A percentile compares a stretch with the other conserved stretches of the same genome.
Conservation (phyloP, 2,113 vertebrate genomes). For the Psittacula cyanocephala region DNA sequence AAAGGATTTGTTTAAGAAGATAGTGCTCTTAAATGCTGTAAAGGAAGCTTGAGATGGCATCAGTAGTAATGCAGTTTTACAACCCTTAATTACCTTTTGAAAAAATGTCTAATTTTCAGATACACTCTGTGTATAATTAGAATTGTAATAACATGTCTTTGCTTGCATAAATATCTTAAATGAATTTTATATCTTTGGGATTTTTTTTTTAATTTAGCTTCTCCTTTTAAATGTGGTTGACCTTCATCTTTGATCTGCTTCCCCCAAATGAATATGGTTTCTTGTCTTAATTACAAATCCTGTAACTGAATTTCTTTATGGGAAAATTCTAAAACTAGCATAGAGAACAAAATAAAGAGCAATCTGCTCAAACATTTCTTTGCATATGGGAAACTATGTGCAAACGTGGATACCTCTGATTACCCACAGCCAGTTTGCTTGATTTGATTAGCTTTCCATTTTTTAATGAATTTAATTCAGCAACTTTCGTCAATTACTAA, state of each 20-base stretch:
- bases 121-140: constrained; percentile 70
- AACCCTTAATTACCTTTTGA: constrained; percentile 67
- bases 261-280: constrained; percentile 36
- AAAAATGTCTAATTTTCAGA: constrained; percentile 61
- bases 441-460: constrained; percentile 15
- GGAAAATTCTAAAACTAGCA: constrained; percentile 33
- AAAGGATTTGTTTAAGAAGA: constrained; percentile 46
- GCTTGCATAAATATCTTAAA: constrained; percentile 62
- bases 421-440: constrained; percentile 20
- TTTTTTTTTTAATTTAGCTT: constrained; percentile 52
- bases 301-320: constrained; percentile 45
- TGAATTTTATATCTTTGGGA: constrained; percentile 51
- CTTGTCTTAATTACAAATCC: constrained; percentile 64
- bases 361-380: constrained; percentile 34
- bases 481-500: neutral
- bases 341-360: constrained; percentile 7
- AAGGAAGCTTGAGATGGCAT: neutral
- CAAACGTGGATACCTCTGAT: constrained; percentile 52
- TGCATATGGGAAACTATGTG: constrained; percentile 45
- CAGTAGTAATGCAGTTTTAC: constrained; percentile 28
- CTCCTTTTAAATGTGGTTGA: constrained; percentile 47
- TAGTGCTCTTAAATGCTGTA: constrained; percentile 20
- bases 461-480: neutral
- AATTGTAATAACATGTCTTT: constrained; percentile 65
- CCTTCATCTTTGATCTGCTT: neutral